Base-by-base conservation (phyloP, 2,113 vertebrate species). In the Galemys pyrenaicus region DNA sequence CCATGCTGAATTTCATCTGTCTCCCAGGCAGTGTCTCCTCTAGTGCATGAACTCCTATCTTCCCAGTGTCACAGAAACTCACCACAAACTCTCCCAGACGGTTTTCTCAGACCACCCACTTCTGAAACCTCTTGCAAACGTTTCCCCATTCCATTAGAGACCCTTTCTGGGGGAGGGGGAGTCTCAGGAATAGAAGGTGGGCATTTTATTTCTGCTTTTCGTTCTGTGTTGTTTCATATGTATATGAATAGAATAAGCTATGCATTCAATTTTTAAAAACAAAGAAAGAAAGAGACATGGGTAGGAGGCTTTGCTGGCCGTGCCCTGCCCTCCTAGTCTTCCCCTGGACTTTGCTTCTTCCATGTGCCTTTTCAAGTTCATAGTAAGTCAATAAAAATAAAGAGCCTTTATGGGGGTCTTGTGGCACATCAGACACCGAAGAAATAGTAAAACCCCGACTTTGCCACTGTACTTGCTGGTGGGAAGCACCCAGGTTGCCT, bases 391-490 rank as follows among this genome's bases (percentile, higher is more conserved):
- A 5, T 9, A 51, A 17, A 17, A 51, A 17, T 17, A 51, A 51
- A 51, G 49, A 51, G 15, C 13, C 49, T 51, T 51, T 51, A 3
- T 51, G 17, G 49, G 46, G 49, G 49, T 51, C 49, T 51, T 13
- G 6, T 30, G n/a, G 39, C 46, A 77, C 62, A 26, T 4, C 26
- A 28, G 81, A 86, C 32, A 46, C 56, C 54, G 15, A 3, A 51
- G 24, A 49, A 39, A 70, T 1, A 8, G 30, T 20, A 9, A 95
- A 71, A 56, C 28, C 16, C 26, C 19, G 4, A 13, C 19, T 35
- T 28, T n/a, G 19, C 1, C 3, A 26, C 1, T 46, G 44, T n/a
- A 12, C 3, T 35, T 1, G 2, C 17, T 62, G 5, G 41, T 0
- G 22, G 16, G 64, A 28, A 28, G 37, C 73, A 58, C 41, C 26